These are phyloP conservation scores for Drosophila parabipectinata DNA, from an alignment of 1,140 invertebrate genomes.

Conservation along the genomic window DNA sequence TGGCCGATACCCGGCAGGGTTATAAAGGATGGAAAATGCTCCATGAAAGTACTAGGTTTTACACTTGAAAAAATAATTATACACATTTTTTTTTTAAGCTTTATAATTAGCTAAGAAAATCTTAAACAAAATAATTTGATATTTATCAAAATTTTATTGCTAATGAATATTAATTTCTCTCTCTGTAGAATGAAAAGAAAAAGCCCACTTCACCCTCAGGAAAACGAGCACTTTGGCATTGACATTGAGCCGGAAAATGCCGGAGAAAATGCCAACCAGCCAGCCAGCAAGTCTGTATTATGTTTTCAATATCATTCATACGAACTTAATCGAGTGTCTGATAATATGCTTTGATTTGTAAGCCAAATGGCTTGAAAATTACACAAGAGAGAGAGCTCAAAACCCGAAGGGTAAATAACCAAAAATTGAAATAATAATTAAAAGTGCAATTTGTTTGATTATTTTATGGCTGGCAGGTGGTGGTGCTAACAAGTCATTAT, in stretches of 20 bases:
- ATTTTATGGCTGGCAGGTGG: background rate
- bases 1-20: slow-evolving; percentile 7
- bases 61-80: background rate
- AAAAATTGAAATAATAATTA: background rate
- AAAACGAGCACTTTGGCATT: slow-evolving; percentile 1
- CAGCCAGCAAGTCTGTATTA: background rate
- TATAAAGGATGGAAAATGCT: slow-evolving; percentile 1
- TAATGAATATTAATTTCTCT: background rate
- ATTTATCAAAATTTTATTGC: too few species aligned
- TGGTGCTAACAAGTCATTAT: background rate
- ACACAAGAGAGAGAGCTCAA: background rate
- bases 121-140: too few species aligned
- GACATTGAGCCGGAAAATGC: slow-evolving; percentile 6
- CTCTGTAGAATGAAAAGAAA: background rate
- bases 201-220: background rate
- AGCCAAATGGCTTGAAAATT: slow-evolving; percentile 1
- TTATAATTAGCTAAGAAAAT: background rate
- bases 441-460: slow-evolving; percentile 4
- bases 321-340: slow-evolving; percentile 1
- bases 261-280: background rate
- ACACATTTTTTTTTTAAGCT: too few species aligned
- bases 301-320: slow-evolving; percentile 4
- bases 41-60: background rate
- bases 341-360: background rate
- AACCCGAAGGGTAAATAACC: background rate